Percentiles rank a stretch among this genome's conserved stretches.
Conservation (phyloP, 2,888 invertebrate species). For the Caenorhabditis angaria region DNA sequence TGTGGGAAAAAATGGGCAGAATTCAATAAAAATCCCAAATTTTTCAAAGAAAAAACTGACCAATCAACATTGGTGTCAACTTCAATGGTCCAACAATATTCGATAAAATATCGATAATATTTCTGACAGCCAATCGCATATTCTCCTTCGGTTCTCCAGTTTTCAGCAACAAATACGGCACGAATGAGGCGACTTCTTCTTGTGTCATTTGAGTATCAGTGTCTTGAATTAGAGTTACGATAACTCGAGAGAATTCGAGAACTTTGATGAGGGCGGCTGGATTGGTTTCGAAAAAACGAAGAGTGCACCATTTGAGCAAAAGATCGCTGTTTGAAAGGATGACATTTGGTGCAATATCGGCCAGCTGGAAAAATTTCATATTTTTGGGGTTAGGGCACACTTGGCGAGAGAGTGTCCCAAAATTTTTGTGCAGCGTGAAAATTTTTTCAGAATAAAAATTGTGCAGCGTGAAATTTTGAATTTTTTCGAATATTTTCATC, state of each 20-base stretch:
- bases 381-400: too few relatives aligned
- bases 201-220: slow-evolving; percentile 78
- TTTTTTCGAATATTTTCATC: too few relatives aligned
- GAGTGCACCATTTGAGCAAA: slow-evolving; percentile 92
- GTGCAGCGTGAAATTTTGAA: too few relatives aligned
- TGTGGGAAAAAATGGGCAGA: too few relatives aligned
- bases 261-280: slow-evolving; percentile 90
- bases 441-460: too few relatives aligned
- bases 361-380: slow-evolving; percentile 49
- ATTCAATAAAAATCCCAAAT: background rate
- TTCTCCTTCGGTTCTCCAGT: slow-evolving; percentile 73
- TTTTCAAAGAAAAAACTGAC: slow-evolving; percentile 21
- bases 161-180: slow-evolving; percentile 93
- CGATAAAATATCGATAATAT: slow-evolving; percentile 50
- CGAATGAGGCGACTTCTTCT: slow-evolving; percentile 88
- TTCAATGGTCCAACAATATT: slow-evolving; percentile 51
- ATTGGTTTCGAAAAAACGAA: slow-evolving; percentile 97
- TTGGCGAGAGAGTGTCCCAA: too few relatives aligned
- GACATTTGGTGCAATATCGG: slow-evolving; percentile 77
- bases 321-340: slow-evolving; percentile 90
- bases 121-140: slow-evolving; percentile 43
- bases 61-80: slow-evolving; percentile 49
- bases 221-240: slow-evolving; percentile 78
- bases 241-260: slow-evolving; percentile 38
- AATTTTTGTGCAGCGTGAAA: too few relatives aligned